Conservation (phyloP, 35 echinoderm and acorn worm genomes). For the Hemicentrotus pulcherrimus region DNA sequence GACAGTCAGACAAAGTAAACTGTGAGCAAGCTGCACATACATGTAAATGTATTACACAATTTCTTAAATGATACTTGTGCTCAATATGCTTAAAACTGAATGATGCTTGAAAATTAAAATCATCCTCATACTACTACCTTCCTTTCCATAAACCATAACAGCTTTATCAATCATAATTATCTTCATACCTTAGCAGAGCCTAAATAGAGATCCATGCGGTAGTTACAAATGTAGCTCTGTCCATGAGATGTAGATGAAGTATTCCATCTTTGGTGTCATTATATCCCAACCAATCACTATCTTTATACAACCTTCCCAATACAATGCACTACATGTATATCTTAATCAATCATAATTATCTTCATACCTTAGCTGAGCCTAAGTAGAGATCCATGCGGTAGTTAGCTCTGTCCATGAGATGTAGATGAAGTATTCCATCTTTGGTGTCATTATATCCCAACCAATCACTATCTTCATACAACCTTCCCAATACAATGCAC, state of each 20-base stretch:
- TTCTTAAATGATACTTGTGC: too few relatives aligned
- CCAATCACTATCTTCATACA: not conserved
- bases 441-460: too few relatives aligned
- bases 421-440: conserved; percentile 83
- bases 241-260: conserved; percentile 91
- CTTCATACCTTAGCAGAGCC: conserved; percentile 82
- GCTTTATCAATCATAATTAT: not conserved
- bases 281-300: not conserved
- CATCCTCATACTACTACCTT: too few relatives aligned
- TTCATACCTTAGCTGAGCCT: conserved; percentile 82
- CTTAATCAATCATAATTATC: not conserved
- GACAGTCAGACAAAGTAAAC: too few relatives aligned
- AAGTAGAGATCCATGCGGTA: conserved; percentile 95
- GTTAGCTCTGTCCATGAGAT: conserved; percentile 85
- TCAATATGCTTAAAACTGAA: too few relatives aligned
- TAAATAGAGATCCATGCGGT: conserved; percentile 93
- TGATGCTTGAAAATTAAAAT: too few relatives aligned
- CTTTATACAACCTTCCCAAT: not conserved
- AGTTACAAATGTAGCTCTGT: conserved; percentile 83
- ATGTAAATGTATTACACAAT: too few relatives aligned
- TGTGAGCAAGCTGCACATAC: too few relatives aligned
- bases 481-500: not conserved
- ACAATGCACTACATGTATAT: not conserved
- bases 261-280: conserved; percentile 23
- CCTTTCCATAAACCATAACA: too few relatives aligned